Percentiles rank a stretch among this genome's conserved stretches.
These are phyloP conservation scores for Eleutherodactylus coqui DNA, from an alignment of 2,797 vertebrate genomes.

Conservation along the genomic window DNA sequence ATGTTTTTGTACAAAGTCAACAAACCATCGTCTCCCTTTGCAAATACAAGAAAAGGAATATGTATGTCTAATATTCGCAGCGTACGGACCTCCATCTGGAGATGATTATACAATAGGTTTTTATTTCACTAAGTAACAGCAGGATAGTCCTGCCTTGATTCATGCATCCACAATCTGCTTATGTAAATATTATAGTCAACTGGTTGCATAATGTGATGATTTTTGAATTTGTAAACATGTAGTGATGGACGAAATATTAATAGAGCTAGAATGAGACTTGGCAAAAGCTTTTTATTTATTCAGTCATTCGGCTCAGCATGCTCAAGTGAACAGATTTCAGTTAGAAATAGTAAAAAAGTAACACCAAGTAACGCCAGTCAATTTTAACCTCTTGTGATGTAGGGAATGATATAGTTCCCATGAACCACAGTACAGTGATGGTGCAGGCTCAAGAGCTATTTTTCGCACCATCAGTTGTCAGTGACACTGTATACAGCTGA, in stretches of 20 bases:
- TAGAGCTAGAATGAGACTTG: neutral
- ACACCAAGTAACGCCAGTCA: neutral
- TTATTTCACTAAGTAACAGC: conserved; percentile 20
- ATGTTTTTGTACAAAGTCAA: conserved; percentile 5
- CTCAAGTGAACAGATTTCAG: neutral
- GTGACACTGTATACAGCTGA: too few species aligned
- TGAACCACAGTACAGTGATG: too few species aligned
- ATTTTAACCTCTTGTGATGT: too few species aligned
- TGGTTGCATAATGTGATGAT: neutral
- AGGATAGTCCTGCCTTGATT: conserved; percentile 4
- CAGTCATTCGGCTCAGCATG: neutral
- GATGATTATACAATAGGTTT: conserved; percentile 29
- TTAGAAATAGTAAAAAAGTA: neutral
- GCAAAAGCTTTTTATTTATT: neutral
- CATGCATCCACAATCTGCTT: conserved; percentile 3
- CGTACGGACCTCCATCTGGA: conserved; percentile 53
- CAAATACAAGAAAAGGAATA: neutral
- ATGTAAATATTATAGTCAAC: neutral
- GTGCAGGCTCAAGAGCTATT: too few species aligned
- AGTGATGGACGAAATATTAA: neutral
- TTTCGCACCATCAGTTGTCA: too few species aligned
- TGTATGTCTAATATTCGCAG: conserved; percentile 34
- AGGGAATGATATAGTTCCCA: too few species aligned
- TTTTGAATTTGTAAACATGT: neutral
- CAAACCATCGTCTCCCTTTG: neutral